phyloP scores from a whole-genome alignment of 2,113 vertebrate species.

The Lagenorhynchus albirostris region DNA sequence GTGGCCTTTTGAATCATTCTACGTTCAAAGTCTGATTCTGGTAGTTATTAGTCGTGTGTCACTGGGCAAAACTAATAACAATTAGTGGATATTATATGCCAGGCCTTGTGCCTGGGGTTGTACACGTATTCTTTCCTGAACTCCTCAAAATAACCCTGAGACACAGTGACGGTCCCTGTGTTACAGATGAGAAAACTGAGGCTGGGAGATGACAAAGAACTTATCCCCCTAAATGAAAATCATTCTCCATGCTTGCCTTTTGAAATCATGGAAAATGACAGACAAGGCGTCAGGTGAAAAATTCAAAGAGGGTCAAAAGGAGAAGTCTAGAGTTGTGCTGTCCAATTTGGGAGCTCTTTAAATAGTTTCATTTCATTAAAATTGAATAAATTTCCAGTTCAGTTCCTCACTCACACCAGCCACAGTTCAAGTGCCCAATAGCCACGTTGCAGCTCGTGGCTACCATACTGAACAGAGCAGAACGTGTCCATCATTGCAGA shows the following conservation, averaged over 20 bases:
- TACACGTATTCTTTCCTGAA: not conserved
- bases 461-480: not conserved
- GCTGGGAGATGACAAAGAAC: not conserved
- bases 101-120: not conserved
- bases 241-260: not conserved
- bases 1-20: not conserved
- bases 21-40: not conserved
- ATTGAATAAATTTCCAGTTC: not conserved
- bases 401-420: not conserved
- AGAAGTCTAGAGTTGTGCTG: not conserved
- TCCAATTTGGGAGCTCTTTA: not conserved
- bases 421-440: not conserved
- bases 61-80: not conserved
- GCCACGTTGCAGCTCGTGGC: not conserved
- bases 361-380: not conserved
- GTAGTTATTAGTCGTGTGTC: not conserved
- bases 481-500: not conserved
- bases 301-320: not conserved
- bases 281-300: not conserved
- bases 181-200: not conserved
- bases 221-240: not conserved
- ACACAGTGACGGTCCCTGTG: not conserved
- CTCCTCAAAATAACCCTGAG: not conserved
- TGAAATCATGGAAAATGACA: not conserved
- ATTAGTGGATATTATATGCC: not conserved